phyloP scores from a whole-genome alignment of 2,888 invertebrate species.

The Diachrysia chrysitis region DNA sequence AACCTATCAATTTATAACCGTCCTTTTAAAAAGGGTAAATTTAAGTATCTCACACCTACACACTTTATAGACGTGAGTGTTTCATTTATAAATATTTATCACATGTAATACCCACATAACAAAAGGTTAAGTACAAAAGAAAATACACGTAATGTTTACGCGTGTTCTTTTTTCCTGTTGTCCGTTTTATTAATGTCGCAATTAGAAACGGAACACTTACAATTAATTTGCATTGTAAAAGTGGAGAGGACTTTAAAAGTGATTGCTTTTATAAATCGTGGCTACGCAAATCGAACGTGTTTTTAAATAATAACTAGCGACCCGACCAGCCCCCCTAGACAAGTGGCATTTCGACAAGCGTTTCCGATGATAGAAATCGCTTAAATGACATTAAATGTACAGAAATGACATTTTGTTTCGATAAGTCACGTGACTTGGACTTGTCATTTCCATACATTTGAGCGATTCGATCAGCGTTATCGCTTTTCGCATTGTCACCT shows the following conservation, averaged over 20 bases:
- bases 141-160: conserved; percentile 5
- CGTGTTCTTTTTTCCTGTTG: conserved; percentile 20
- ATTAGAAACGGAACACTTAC: conserved; percentile 32
- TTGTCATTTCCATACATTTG: too few relatives aligned
- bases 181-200: conserved; percentile 36
- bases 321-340: too few relatives aligned
- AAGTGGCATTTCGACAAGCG: too few relatives aligned
- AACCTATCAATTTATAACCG: background rate
- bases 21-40: too few relatives aligned
- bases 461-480: too few relatives aligned
- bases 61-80: background rate
- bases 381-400: too few relatives aligned
- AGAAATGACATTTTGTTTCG: too few relatives aligned
- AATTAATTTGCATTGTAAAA: conserved; percentile 45
- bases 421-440: too few relatives aligned
- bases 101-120: background rate
- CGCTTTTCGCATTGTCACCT: too few relatives aligned
- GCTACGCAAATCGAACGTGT: background rate
- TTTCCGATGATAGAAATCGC: too few relatives aligned
- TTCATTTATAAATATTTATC: background rate
- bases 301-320: conserved; percentile 1
- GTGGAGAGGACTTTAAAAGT: conserved; percentile 22
- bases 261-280: conserved; percentile 35
- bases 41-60: background rate
- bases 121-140: conserved; percentile 1